These are phyloP conservation scores for Meriones psammophilus DNA, from an alignment of 2,797 vertebrate genomes.

Conservation along the genomic window DNA sequence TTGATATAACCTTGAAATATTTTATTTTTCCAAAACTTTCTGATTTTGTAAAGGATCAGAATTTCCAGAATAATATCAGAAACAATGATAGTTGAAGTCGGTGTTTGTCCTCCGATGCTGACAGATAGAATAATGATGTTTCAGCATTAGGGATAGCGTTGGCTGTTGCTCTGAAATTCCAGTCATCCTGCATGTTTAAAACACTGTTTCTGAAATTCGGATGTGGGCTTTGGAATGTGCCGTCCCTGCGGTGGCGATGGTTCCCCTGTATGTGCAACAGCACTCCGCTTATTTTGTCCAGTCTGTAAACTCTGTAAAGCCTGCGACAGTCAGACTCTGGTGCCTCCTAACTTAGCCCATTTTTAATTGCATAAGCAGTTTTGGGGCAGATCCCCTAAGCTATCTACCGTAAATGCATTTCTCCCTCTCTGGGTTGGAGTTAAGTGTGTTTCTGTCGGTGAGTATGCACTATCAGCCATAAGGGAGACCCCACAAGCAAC, in stretches of 20 bases:
- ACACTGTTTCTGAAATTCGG: not conserved
- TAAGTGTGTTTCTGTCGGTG: not conserved
- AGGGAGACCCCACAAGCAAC: not conserved
- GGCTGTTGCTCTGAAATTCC: not conserved
- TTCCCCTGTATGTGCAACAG: not conserved
- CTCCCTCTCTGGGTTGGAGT: not conserved
- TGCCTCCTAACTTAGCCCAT: not conserved
- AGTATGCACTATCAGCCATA: not conserved
- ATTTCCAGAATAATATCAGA: not conserved
- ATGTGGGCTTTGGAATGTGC: not conserved
- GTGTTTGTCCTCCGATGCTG: not conserved
- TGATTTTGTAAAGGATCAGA: not conserved
- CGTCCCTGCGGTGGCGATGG: not conserved
- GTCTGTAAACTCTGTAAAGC: not conserved
- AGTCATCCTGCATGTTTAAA: not conserved
- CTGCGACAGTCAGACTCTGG: not conserved
- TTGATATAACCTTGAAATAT: not conserved
- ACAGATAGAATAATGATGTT: not conserved
- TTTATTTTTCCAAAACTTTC: not conserved
- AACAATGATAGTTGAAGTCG: not conserved
- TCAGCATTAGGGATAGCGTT: not conserved
- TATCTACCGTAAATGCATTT: not conserved
- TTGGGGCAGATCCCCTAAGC: not conserved
- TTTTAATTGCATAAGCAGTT: not conserved
- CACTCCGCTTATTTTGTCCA: no score